phyloP scores from a whole-genome alignment of 2,888 invertebrate species.

The Deroplatys truncata region DNA sequence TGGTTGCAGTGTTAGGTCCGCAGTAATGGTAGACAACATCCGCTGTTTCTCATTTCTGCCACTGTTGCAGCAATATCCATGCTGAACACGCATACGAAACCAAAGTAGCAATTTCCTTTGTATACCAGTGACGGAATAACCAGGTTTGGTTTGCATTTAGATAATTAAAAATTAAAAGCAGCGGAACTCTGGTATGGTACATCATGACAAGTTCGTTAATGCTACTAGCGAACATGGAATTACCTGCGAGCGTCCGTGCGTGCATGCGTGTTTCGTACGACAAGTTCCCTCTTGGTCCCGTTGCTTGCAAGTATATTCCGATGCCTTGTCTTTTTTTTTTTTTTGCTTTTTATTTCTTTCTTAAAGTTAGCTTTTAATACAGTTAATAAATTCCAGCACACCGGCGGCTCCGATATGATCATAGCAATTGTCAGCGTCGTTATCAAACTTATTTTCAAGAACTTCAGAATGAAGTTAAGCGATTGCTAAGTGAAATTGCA shows the following conservation, averaged over 20 bases:
- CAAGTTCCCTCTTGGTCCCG: background rate
- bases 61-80: background rate
- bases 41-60: background rate
- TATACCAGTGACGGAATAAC: background rate
- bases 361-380: no score
- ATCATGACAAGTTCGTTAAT: background rate
- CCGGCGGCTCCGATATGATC: no score
- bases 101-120: background rate
- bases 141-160: background rate
- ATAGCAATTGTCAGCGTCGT: no score
- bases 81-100: background rate
- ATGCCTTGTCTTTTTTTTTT: no score
- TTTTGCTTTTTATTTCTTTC: no score
- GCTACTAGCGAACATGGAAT: background rate
- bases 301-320: background rate
- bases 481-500: no score
- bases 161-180: background rate
- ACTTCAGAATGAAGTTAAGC: no score
- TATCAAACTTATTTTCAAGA: no score
- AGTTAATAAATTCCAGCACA: no score
- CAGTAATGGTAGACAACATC: no score
- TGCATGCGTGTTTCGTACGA: background rate
- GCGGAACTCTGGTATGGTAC: background rate
- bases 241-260: background rate
- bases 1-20: no score